Conservation (phyloP, 2,888 invertebrate species). For the Sycophila texana region DNA sequence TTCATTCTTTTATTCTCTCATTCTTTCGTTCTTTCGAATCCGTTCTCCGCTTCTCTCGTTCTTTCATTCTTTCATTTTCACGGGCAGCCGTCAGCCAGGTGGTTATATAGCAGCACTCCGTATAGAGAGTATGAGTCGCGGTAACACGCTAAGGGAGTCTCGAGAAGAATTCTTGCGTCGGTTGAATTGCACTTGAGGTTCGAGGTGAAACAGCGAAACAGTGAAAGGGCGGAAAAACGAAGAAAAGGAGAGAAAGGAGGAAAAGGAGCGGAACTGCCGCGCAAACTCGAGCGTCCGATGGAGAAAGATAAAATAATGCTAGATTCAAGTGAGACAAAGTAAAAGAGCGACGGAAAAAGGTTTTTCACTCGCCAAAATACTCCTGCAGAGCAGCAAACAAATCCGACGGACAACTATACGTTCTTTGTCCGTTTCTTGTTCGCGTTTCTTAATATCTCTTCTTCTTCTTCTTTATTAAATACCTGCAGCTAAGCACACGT, state of each 20-base stretch:
- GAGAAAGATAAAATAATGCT: constrained; percentile 47
- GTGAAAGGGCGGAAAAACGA: constrained; percentile 24
- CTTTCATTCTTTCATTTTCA: constrained; percentile 45
- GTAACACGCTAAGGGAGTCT: constrained; percentile 51
- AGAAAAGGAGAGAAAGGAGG: not conserved
- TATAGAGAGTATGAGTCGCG: not conserved
- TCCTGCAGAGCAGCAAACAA: constrained; percentile 65
- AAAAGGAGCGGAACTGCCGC: constrained; percentile 12
- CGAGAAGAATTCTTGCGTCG: constrained; percentile 66
- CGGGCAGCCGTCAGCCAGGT: not conserved
- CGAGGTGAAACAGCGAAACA: constrained; percentile 56
- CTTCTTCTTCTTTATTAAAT: not conserved
- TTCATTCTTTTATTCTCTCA: constrained; percentile 20
- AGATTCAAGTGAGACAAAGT: constrained; percentile 18
- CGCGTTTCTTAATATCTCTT: constrained; percentile 67
- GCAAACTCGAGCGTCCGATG: not conserved
- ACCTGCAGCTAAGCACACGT: constrained; percentile 31
- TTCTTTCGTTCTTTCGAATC: constrained; percentile 4
- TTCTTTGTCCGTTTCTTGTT: too few relatives aligned
- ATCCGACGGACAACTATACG: too few relatives aligned
- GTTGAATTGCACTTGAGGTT: constrained; percentile 63
- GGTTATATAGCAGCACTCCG: not conserved
- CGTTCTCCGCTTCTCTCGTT: too few relatives aligned
- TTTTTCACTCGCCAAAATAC: constrained; percentile 49
- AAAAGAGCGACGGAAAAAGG: constrained; percentile 38